phyloP scores from a whole-genome alignment of 30 jellyfish, hydroid and myxozoan species.

The Hydractinia symbiolongicarpus region DNA sequence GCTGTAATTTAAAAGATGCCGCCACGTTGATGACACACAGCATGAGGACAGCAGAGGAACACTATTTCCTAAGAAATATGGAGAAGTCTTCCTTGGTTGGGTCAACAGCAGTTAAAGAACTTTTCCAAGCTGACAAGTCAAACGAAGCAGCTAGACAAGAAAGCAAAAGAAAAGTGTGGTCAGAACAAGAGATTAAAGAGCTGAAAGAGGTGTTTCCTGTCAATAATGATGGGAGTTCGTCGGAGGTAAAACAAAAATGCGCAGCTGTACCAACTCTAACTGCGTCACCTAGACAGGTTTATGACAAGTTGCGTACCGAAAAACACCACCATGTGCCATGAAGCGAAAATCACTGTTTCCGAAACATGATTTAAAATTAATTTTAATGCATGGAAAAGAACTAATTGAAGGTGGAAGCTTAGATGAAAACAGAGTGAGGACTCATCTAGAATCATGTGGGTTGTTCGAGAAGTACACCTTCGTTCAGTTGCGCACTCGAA shows the following conservation, averaged over 20 bases:
- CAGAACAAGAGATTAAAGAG: background rate
- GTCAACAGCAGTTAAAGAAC: background rate
- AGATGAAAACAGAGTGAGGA: background rate
- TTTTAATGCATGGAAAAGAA: slow-evolving; percentile 2
- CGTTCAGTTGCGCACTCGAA: slow-evolving; percentile 8
- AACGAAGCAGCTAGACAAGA: background rate
- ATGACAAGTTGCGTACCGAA: slow-evolving; percentile 12
- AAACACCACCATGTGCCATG: background rate
- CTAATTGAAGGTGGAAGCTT: slow-evolving; percentile 10
- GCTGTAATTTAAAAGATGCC: slow-evolving; percentile 7
- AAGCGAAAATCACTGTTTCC: background rate
- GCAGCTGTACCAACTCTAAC: background rate
- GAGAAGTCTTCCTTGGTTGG: background rate
- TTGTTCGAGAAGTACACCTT: slow-evolving; percentile 2
- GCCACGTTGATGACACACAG: slow-evolving; percentile 7
- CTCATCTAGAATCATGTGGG: background rate
- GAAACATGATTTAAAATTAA: background rate
- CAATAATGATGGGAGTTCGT: background rate
- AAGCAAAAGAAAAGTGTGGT: slow-evolving; percentile 12
- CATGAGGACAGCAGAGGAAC: slow-evolving; percentile 21
- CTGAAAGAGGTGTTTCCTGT: background rate
- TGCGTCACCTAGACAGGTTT: slow-evolving; percentile 10
- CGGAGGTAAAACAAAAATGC: background rate
- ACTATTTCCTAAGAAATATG: slow-evolving; percentile 8
- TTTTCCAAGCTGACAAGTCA: background rate